A percentile compares a stretch with the other conserved stretches of the same genome.
Conservation (phyloP, 2,797 vertebrate genomes). For the Cuniculus paca region DNA sequence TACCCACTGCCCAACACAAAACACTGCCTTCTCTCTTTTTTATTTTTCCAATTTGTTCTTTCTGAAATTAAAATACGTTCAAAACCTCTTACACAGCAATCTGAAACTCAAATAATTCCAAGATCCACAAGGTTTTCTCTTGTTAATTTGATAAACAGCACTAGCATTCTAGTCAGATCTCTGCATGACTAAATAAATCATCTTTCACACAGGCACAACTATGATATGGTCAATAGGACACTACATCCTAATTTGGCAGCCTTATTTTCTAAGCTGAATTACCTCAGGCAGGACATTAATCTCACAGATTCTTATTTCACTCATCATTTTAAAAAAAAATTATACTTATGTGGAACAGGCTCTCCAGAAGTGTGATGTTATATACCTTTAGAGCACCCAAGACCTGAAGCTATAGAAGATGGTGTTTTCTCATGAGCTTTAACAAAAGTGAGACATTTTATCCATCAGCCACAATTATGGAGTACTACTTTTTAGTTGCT, state of each 20-base stretch:
- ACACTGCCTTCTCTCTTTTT: neutral
- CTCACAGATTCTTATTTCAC: neutral
- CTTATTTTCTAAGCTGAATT: neutral
- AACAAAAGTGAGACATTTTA: conserved; percentile 42
- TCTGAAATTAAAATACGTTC: conserved; percentile 17
- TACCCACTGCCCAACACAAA: neutral
- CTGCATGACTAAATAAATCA: neutral
- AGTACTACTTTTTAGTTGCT: neutral
- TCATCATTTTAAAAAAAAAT: neutral
- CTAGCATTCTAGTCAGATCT: neutral
- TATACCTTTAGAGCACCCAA: conserved; percentile 15
- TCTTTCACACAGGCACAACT: neutral
- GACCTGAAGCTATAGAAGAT: conserved; percentile 8
- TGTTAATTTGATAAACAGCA: neutral
- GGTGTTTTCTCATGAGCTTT: neutral
- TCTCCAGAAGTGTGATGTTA: neutral
- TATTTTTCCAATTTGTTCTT: neutral
- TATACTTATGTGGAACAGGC: neutral
- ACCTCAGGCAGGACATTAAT: neutral
- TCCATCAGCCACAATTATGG: neutral
- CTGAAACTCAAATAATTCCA: neutral
- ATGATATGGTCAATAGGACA: neutral
- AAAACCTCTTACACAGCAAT: neutral
- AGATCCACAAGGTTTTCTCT: neutral
- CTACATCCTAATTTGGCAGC: neutral